Base-by-base conservation (phyloP, 2,797 vertebrate genomes). In the Lacerta viridis region DNA sequence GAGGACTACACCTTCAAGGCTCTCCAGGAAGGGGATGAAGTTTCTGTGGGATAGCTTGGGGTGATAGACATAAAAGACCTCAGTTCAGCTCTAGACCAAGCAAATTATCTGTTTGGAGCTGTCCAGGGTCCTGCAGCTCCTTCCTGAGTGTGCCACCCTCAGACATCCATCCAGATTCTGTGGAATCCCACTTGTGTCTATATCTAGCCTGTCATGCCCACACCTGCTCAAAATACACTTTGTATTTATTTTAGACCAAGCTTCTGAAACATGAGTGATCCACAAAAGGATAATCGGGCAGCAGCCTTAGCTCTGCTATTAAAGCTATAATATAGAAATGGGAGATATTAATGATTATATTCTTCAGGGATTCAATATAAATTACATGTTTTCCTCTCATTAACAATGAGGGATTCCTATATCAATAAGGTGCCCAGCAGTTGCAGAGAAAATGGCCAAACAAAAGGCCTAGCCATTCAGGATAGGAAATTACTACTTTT, bases 291-390 rank as follows among this genome's bases (percentile, higher is more conserved):
- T 78, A 25, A 50, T 4, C 29, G 13, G 43, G 25, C 33, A 55
- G 33, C 7, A 71, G 15, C 3, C 10, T 23, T 55, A 4, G 2
- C 20, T 18, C 68, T 79, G 7, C 59, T 76, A 75, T 71, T 89
- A 78, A 91, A 85, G 23, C 8, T 55, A 80, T 50, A 50, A 86
- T 82, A 91, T 0, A 87, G 29, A 90, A 83, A 41, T 46, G 68
- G 3, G 77, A 80, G 36, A 3, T 43, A 88, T 74, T 11, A 59
- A 29, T 39, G 18, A 1, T 76, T 91, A 85, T n/a, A 50, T 79
- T 72, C 20, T 86, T 88, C 36, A 90, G 39, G 78, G 46, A 85
- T 2, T 10, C 50, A 68, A 1, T 91, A 27, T 6, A 85, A 39
- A 59, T 71, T 71, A 39, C 17, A 68, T 0, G 7, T 80, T 91